Evolutionary conservation across 2,113 vertebrate species (phyloP).

Genomic region (Natator depressus): DNA sequence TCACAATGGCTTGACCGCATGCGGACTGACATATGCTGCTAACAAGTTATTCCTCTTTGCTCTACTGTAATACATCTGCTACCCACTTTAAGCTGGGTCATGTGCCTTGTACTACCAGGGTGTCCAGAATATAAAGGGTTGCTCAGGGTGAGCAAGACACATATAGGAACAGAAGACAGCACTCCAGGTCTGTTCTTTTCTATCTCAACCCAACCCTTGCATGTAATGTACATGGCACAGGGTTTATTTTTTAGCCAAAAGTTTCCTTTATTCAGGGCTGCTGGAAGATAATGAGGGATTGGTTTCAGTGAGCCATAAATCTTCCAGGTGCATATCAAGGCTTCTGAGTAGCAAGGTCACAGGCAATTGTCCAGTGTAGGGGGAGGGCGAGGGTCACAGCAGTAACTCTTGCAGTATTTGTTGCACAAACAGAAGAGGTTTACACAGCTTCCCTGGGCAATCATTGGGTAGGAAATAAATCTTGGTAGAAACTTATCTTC

Average conservation of each 20-base stretch:
- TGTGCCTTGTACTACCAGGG: neutral
- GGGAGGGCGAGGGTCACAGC: conserved; percentile 30
- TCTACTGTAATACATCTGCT: neutral
- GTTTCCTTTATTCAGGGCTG: conserved; percentile 65
- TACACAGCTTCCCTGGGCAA: conserved; percentile 62
- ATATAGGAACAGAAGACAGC: neutral
- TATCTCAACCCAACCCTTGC: neutral
- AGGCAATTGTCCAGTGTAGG: conserved; percentile 56
- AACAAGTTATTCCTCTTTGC: neutral
- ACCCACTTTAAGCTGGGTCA: neutral
- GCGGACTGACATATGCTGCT: fast-evolving
- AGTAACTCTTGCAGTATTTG: conserved; percentile 67
- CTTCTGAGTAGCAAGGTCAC: conserved; percentile 42
- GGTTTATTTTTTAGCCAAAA: conserved; percentile 47
- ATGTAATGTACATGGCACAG: neutral
- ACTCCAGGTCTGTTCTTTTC: neutral
- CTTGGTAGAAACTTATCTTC: conserved; percentile 64
- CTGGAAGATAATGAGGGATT: conserved; percentile 53
- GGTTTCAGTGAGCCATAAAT: conserved; percentile 65
- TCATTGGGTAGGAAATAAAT: conserved; percentile 77
- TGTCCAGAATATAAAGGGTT: neutral
- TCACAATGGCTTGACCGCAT: fast-evolving
- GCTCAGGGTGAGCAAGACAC: neutral
- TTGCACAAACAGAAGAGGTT: conserved; percentile 74
- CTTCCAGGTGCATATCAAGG: conserved; percentile 56